These are phyloP conservation scores for Brenthis hecate DNA, from an alignment of 2,888 invertebrate genomes.

Conservation along the genomic window DNA sequence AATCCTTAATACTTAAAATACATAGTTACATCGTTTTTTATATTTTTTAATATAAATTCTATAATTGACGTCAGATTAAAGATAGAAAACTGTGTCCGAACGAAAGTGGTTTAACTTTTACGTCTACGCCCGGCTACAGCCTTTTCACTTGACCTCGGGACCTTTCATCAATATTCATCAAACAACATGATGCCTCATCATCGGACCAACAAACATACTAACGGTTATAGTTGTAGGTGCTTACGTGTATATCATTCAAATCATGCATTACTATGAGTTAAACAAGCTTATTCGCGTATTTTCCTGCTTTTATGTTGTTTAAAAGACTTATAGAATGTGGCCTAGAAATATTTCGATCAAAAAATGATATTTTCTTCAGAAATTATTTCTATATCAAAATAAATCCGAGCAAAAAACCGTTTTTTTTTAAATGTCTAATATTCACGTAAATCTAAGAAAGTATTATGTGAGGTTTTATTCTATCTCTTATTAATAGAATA, in stretches of 20 bases:
- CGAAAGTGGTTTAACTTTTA: constrained; percentile 37
- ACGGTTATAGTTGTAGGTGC: constrained; percentile 12
- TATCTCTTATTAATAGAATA: no score
- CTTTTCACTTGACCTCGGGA: constrained; percentile 45
- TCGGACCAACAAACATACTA: constrained; percentile 1
- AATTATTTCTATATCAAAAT: no score
- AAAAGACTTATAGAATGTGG: no score
- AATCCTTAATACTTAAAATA: background rate
- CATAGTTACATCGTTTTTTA: background rate
- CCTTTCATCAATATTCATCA: constrained; percentile 60
- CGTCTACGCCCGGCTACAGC: constrained; percentile 25
- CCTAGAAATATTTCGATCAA: background rate
- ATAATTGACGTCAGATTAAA: constrained; percentile 12
- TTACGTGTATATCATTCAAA: background rate
- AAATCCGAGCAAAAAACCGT: no score
- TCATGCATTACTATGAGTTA: no score
- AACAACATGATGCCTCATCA: constrained; percentile 20
- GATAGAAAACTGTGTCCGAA: constrained; percentile 27
- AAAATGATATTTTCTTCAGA: no score
- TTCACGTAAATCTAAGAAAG: no score
- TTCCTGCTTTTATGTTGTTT: no score
- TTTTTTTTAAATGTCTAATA: no score
- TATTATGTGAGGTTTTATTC: no score
- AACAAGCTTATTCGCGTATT: background rate
- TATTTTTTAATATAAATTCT: constrained; percentile 2